Conservation (phyloP, 1,140 invertebrate genomes). For the Daktulosphaira vitifoliae region DNA sequence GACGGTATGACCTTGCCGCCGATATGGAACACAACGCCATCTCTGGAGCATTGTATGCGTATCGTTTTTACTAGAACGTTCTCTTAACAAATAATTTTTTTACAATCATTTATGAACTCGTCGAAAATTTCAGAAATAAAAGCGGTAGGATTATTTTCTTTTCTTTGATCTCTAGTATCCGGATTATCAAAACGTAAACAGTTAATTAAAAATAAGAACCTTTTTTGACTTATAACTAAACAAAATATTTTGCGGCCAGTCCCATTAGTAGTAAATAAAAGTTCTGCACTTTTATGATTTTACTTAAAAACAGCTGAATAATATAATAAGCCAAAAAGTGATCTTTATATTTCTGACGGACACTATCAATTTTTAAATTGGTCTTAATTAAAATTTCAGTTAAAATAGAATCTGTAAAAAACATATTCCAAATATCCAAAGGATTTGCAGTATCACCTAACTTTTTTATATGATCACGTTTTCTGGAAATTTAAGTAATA, state of each 20-base stretch:
- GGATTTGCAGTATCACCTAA: neutral
- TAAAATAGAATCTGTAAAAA: neutral
- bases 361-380: conserved; percentile 4
- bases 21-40: too few relatives aligned
- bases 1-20: too few relatives aligned
- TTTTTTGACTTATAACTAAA: conserved; percentile 34
- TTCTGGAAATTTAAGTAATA: neutral
- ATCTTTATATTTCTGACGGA: too few relatives aligned
- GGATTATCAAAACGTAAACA: conserved; percentile 41
- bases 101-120: conserved; percentile 35
- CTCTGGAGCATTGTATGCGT: conserved; percentile 42
- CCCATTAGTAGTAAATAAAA: conserved; percentile 40
- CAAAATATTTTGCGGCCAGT: conserved; percentile 23
- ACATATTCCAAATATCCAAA: conserved; percentile 5
- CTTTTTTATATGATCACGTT: neutral
- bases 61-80: conserved; percentile 39
- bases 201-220: conserved; percentile 39
- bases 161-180: conserved; percentile 37
- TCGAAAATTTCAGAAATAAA: conserved; percentile 36
- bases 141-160: conserved; percentile 40
- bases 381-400: neutral
- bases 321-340: conserved; percentile 37
- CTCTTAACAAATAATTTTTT: conserved; percentile 36
- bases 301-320: conserved; percentile 38
- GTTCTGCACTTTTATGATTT: conserved; percentile 37